Evolutionary conservation across 2,888 invertebrate genomes (phyloP).

Genomic region (Theretra japonica): DNA sequence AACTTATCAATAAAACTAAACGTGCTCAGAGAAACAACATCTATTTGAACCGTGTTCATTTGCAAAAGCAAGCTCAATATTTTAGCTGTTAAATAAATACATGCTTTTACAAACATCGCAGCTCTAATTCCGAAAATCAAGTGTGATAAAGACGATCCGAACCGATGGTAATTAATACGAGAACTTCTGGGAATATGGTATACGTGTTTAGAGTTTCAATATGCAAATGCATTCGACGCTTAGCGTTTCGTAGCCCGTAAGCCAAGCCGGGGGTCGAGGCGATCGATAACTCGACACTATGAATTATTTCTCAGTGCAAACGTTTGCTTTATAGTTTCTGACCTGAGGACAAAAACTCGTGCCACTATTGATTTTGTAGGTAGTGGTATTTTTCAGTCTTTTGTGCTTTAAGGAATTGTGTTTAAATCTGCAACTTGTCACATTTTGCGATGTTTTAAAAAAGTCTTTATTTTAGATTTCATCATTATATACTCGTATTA

Average conservation of each 20-base stretch:
- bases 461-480: no score
- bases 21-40: no score
- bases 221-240: constrained; percentile 30
- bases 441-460: no score
- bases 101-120: neutral
- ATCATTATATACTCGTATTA: no score
- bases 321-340: constrained; percentile 4
- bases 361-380: no score
- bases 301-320: constrained; percentile 46
- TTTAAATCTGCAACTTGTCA: no score
- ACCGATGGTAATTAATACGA: constrained; percentile 16
- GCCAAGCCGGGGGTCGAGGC: constrained; percentile 21
- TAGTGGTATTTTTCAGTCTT: no score
- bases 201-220: constrained; percentile 21
- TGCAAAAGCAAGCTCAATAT: neutral
- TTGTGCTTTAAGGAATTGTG: no score
- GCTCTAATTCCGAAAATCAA: neutral
- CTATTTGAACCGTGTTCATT: no score
- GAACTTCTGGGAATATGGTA: constrained; percentile 11
- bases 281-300: constrained; percentile 43
- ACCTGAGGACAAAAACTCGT: no score
- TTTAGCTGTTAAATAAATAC: neutral
- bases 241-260: constrained; percentile 1
- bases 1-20: no score
- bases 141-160: neutral